Evolutionary conservation across 2,888 invertebrate genomes (phyloP).

Genomic region (Griposia aprilina): DNA sequence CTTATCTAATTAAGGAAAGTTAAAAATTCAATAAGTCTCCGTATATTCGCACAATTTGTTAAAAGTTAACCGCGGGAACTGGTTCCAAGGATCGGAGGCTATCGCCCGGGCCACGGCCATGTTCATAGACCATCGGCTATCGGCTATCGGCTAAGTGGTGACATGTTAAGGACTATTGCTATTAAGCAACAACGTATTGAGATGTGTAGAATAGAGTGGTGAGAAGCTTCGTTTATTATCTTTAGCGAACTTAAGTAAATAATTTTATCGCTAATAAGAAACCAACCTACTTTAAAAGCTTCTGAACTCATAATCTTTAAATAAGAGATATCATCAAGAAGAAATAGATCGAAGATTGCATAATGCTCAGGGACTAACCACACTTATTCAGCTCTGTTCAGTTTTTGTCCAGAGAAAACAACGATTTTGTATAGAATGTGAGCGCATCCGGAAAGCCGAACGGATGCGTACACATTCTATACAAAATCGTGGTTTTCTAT

Average conservation of each 20-base stretch:
- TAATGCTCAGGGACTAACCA: not conserved
- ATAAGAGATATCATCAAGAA: not conserved
- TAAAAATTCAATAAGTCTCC: not conserved
- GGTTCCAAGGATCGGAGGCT: constrained; percentile 45
- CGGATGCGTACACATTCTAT: no score
- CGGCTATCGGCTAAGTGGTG: constrained; percentile 54
- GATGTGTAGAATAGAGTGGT: not conserved
- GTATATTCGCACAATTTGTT: constrained; percentile 23
- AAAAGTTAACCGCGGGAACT: constrained; percentile 14
- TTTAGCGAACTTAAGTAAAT: not conserved
- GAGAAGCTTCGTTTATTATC: not conserved
- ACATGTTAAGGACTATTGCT: constrained; percentile 50
- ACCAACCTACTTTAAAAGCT: not conserved
- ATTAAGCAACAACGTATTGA: constrained; percentile 18
- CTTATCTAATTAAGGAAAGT: not conserved
- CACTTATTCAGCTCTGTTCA: no score
- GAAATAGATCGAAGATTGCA: not conserved
- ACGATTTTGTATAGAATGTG: no score
- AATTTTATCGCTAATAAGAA: not conserved
- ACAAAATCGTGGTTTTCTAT: no score
- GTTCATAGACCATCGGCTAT: constrained; percentile 47
- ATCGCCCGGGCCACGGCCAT: constrained; percentile 38
- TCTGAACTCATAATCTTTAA: not conserved
- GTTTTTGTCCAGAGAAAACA: no score
- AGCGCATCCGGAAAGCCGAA: no score